A percentile compares a stretch with the other conserved stretches of the same genome.
phyloP scores from a whole-genome alignment of 2,797 vertebrate genomes.

The Pygocentrus nattereri region DNA sequence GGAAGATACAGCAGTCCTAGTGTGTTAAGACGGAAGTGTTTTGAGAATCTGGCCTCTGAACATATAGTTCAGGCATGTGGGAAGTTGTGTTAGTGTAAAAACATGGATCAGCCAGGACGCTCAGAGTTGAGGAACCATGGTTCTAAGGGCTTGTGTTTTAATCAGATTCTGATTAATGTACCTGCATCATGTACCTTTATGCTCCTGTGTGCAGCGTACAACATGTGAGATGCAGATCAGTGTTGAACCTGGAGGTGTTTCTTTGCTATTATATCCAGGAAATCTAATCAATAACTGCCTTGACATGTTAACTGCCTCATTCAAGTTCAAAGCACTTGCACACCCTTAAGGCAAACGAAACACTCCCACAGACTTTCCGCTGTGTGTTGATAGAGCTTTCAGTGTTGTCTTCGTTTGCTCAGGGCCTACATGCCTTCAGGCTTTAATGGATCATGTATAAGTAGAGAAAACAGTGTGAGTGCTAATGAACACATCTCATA shows the following conservation, averaged over 20 bases:
- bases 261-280: background rate
- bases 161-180: no score
- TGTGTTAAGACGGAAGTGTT: no score
- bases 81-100: no score
- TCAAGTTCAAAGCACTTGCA: conserved; percentile 8
- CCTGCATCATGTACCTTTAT: no score
- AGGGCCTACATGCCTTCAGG: conserved; percentile 23
- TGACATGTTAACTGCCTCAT: background rate
- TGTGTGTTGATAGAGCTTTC: conserved; percentile 12
- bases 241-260: background rate
- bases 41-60: no score
- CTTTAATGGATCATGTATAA: conserved; percentile 22
- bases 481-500: background rate
- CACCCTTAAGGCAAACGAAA: conserved; percentile 14
- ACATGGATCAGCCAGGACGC: no score
- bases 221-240: background rate
- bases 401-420: conserved; percentile 1
- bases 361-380: conserved; percentile 8
- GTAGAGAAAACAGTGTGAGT: background rate
- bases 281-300: background rate
- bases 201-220: background rate
- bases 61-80: no score
- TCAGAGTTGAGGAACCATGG: no score
- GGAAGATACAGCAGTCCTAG: no score
- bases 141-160: no score